A percentile compares a stretch with the other conserved stretches of the same genome.
Evolutionary conservation across 1,140 invertebrate species (phyloP).

Genomic region (Zaprionus davidi): DNA sequence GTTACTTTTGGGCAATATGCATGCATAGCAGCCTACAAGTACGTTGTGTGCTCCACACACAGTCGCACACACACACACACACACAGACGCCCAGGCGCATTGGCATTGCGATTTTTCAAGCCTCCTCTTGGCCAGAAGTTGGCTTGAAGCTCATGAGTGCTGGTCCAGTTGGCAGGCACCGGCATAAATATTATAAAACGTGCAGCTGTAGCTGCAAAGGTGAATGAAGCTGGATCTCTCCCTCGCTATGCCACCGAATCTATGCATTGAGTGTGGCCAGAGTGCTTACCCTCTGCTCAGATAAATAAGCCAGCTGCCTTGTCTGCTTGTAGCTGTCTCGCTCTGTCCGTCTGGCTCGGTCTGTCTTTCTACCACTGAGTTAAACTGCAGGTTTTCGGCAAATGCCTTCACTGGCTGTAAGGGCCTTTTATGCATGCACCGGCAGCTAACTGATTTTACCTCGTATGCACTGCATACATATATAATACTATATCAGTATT

Average conservation of each 20-base stretch:
- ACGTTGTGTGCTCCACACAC: conserved; percentile 25
- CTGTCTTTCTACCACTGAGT: conserved; percentile 23
- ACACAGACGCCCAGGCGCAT: conserved; percentile 19
- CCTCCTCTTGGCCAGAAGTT: conserved; percentile 17
- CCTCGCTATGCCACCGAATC: neutral
- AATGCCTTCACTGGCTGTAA: conserved; percentile 55
- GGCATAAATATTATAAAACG: conserved; percentile 81
- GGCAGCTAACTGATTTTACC: conserved; percentile 54
- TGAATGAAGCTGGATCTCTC: conserved; percentile 45
- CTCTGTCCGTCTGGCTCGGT: conserved; percentile 36
- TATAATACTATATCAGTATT: neutral
- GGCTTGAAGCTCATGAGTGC: conserved; percentile 40
- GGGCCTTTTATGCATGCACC: conserved; percentile 59
- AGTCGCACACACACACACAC: neutral
- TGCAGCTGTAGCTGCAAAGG: conserved; percentile 63
- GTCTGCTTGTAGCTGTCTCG: conserved; percentile 27
- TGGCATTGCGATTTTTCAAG: conserved; percentile 28
- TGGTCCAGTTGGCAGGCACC: conserved; percentile 64
- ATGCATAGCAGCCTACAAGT: conserved; percentile 11
- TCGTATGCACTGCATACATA: conserved; percentile 12
- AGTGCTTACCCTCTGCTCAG: conserved; percentile 63
- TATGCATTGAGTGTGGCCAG: conserved; percentile 56
- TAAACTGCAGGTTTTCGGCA: conserved; percentile 44
- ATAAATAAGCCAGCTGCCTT: conserved; percentile 71
- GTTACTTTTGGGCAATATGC: conserved; percentile 72